Evolutionary conservation across 1,140 invertebrate species (phyloP).

Genomic region (Ceratina australensis): DNA sequence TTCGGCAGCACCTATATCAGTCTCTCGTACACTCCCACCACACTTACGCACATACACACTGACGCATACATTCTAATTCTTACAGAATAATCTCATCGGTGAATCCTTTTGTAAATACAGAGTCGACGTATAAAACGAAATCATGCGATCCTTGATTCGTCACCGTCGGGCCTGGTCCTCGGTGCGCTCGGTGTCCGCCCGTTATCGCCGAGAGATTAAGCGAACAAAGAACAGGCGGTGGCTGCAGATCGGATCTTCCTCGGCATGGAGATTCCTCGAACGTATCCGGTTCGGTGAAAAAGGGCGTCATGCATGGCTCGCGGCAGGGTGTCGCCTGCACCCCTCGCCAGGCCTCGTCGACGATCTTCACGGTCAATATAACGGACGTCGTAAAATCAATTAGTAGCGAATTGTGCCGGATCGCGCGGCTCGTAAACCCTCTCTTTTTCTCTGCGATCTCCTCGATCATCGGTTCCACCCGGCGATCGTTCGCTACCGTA

Average conservation of each 20-base stretch:
- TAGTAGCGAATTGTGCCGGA: conserved; percentile 71
- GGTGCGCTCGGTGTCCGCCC: not conserved
- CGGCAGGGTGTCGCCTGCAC: conserved; percentile 65
- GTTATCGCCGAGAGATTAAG: conserved; percentile 21
- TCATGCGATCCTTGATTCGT: not conserved
- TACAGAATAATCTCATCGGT: no score
- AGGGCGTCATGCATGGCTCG: conserved; percentile 72
- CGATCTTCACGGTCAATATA: conserved; percentile 72
- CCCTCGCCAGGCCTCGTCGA: conserved; percentile 47
- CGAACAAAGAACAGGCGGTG: conserved; percentile 1
- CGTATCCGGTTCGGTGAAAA: conserved; percentile 45
- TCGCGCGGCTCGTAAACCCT: conserved; percentile 9
- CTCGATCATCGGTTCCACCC: conserved; percentile 8
- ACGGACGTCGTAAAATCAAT: conserved; percentile 72
- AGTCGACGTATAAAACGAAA: no score
- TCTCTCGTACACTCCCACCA: no score
- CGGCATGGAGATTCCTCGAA: conserved; percentile 22
- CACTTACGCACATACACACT: no score
- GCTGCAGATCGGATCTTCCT: conserved; percentile 4
- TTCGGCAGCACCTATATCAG: no score
- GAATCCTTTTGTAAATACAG: no score
- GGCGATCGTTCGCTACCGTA: not conserved
- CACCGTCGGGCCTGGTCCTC: no score
- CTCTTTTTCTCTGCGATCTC: conserved; percentile 22
- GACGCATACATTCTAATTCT: no score